Conservation (phyloP, 2,113 vertebrate species). For the Gasterosteus aculeatus region DNA sequence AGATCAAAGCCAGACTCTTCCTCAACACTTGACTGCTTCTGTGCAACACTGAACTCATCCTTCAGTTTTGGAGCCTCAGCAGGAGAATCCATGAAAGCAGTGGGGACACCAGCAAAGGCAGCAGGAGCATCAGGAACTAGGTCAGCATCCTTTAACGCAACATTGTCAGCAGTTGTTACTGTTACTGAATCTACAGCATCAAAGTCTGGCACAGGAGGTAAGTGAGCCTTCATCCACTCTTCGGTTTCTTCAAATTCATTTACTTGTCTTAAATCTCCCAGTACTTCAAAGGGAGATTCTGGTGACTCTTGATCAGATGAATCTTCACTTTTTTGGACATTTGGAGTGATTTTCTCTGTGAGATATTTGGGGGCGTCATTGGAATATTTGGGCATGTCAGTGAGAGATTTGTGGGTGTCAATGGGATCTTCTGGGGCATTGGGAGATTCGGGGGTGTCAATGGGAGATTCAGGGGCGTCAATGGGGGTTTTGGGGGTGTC, state of each 20-base stretch:
- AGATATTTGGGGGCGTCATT: conserved; percentile 35
- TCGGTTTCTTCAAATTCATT: conserved; percentile 85
- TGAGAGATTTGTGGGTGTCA: neutral
- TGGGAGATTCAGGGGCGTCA: neutral
- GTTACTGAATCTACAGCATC: conserved; percentile 65
- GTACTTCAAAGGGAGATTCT: conserved; percentile 89
- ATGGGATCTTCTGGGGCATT: neutral
- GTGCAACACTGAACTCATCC: conserved; percentile 38
- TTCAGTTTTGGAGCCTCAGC: conserved; percentile 48
- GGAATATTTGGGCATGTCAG: neutral
- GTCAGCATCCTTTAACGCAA: conserved; percentile 54
- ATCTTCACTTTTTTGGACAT: conserved; percentile 57
- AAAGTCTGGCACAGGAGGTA: conserved; percentile 80
- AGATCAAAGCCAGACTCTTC: conserved; percentile 80
- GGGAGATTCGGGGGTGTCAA: neutral
- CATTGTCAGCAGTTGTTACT: conserved; percentile 48
- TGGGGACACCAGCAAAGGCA: conserved; percentile 74
- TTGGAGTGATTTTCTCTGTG: conserved; percentile 32
- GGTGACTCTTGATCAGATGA: conserved; percentile 82
- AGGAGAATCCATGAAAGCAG: conserved; percentile 78
- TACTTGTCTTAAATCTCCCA: conserved; percentile 78
- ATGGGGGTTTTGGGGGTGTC: conserved; percentile 13
- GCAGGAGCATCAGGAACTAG: conserved; percentile 51
- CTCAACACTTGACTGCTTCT: conserved; percentile 64
- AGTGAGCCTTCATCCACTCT: conserved; percentile 80